Evolutionary conservation across 2,113 vertebrate species (phyloP).

Genomic region (Mesoclemmys tuberculata): DNA sequence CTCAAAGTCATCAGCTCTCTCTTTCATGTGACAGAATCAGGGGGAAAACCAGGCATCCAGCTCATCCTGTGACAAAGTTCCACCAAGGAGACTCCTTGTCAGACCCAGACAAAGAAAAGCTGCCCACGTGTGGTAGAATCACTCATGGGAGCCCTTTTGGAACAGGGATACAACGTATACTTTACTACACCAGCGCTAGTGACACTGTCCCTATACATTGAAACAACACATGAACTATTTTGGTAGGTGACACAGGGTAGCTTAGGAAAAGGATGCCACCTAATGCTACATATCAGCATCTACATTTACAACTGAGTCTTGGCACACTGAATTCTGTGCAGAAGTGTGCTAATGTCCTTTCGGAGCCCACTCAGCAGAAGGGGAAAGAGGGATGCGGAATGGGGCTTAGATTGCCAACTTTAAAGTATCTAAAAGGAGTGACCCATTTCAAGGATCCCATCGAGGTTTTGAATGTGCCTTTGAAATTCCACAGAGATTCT

Average conservation of each 20-base stretch:
- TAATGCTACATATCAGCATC: not conserved
- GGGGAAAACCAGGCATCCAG: not conserved
- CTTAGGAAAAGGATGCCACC: not conserved
- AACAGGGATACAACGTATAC: not conserved
- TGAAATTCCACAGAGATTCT: not conserved
- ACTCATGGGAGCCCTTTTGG: not conserved
- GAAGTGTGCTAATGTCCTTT: not conserved
- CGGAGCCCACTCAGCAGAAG: slow-evolving; percentile 40
- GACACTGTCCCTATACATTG: not conserved
- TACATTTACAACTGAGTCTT: not conserved
- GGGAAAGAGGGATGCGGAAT: not conserved
- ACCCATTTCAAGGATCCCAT: not conserved
- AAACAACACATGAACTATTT: slow-evolving; percentile 25
- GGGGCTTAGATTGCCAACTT: not conserved
- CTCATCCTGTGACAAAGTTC: not conserved
- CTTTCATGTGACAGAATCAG: fast-evolving
- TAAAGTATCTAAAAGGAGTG: not conserved
- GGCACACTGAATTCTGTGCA: not conserved
- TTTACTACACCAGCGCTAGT: not conserved
- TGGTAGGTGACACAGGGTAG: slow-evolving; percentile 11
- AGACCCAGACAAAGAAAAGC: not conserved
- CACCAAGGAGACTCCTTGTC: not conserved
- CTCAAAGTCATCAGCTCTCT: slow-evolving; percentile 23
- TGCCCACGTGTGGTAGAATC: not conserved
- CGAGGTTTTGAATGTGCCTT: not conserved